phyloP scores from a whole-genome alignment of 2,888 invertebrate species.

The Acrobasis repandana region DNA sequence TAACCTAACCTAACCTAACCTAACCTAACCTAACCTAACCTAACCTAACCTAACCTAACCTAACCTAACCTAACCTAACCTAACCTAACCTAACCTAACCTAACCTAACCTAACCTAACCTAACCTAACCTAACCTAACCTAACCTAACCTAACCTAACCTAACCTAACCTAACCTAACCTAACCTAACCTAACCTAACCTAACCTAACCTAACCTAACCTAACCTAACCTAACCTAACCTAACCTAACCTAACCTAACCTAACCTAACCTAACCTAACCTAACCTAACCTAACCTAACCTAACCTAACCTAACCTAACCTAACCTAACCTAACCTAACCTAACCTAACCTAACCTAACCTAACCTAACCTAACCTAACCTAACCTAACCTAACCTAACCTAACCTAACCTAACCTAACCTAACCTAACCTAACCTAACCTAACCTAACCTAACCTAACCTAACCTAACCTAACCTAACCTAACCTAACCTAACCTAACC shows the following conservation, averaged over 20 bases:
- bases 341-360: constrained; percentile 36
- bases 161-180: constrained; percentile 29
- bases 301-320: constrained; percentile 36
- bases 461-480: no score
- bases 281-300: constrained; percentile 36
- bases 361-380: no score
- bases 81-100: constrained; percentile 29
- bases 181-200: constrained; percentile 30
- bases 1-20: constrained; percentile 29
- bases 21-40: constrained; percentile 29
- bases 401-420: no score
- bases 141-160: constrained; percentile 31
- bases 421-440: no score
- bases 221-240: constrained; percentile 33
- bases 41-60: constrained; percentile 30
- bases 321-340: constrained; percentile 36
- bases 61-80: constrained; percentile 29
- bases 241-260: constrained; percentile 35
- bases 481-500: no score
- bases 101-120: constrained; percentile 25
- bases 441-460: no score
- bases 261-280: constrained; percentile 37
- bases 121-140: constrained; percentile 27
- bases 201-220: constrained; percentile 32
- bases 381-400: no score